Conservation (phyloP, 2,797 vertebrate genomes). For the Falco rusticolus region DNA sequence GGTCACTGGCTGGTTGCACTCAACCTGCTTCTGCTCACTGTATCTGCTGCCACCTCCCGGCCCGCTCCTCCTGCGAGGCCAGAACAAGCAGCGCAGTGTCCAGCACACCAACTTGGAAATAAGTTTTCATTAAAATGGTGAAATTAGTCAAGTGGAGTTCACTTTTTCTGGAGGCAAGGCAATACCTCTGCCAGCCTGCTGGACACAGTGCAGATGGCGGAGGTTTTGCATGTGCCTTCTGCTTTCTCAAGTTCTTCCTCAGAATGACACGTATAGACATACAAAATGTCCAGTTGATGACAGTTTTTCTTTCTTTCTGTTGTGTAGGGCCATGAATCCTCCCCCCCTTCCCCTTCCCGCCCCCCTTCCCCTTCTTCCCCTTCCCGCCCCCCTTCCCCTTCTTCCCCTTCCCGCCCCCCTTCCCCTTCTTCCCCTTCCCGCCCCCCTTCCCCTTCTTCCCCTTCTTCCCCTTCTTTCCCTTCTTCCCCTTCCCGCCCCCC, state of each 20-base stretch:
- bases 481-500: no score
- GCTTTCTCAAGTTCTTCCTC: not conserved
- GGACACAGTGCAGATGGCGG: not conserved
- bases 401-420: no score
- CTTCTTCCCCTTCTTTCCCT: no score
- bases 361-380: no score
- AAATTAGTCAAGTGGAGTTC: not conserved
- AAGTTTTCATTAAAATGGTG: not conserved
- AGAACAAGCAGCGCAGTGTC: not conserved
- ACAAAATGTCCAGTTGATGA: not conserved
- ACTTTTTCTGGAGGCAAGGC: not conserved
- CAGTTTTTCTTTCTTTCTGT: not conserved
- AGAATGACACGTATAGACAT: not conserved
- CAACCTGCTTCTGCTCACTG: not conserved
- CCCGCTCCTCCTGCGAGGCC: not conserved
- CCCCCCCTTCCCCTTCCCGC: not conserved
- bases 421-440: no score
- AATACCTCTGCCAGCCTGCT: not conserved
- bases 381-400: no score
- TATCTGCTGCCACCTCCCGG: conserved; percentile 76
- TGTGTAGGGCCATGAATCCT: conserved; percentile 85
- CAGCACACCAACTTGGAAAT: not conserved
- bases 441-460: no score
- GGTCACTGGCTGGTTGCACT: not conserved
- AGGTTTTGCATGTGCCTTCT: not conserved